Percentiles rank a stretch among this genome's conserved stretches.
These are phyloP conservation scores for Martes martes DNA, from an alignment of 2,113 vertebrate genomes.

Conservation along the genomic window DNA sequence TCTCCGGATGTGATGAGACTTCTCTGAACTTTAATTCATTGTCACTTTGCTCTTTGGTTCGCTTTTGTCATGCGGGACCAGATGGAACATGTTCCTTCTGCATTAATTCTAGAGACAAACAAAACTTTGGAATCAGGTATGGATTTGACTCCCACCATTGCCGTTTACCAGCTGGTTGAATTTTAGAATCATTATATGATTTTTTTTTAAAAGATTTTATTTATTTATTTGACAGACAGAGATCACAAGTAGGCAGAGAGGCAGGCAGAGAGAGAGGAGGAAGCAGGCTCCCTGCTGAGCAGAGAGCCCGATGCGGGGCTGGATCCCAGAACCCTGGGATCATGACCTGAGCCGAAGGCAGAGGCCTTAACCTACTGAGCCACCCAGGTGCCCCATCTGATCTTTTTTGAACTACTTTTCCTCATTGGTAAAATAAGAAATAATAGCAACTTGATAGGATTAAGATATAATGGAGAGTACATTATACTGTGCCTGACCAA, in stretches of 20 bases:
- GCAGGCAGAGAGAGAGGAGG: no score
- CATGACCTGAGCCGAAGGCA: no score
- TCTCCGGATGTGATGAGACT: not conserved
- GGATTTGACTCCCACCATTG: not conserved
- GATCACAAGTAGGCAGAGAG: no score
- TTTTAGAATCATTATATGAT: not conserved
- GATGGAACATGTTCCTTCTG: not conserved
- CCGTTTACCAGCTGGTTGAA: not conserved
- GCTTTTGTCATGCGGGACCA: not conserved
- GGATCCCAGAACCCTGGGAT: no score
- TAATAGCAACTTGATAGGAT: not conserved
- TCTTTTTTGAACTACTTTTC: conserved; percentile 1
- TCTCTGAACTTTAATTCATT: not conserved
- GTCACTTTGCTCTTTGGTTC: not conserved
- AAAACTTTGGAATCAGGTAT: not conserved
- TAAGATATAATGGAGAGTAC: not conserved
- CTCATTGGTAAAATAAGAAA: not conserved
- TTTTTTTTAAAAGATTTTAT: not conserved
- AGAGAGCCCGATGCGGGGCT: no score
- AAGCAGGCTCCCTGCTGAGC: no score
- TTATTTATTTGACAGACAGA: no score
- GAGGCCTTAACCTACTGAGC: no score
- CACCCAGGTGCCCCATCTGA: not conserved
- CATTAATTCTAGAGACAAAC: not conserved
- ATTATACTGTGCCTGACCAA: not conserved